Base-by-base conservation (phyloP, 2,888 invertebrate species). In the Aspidapion aeneum region DNA sequence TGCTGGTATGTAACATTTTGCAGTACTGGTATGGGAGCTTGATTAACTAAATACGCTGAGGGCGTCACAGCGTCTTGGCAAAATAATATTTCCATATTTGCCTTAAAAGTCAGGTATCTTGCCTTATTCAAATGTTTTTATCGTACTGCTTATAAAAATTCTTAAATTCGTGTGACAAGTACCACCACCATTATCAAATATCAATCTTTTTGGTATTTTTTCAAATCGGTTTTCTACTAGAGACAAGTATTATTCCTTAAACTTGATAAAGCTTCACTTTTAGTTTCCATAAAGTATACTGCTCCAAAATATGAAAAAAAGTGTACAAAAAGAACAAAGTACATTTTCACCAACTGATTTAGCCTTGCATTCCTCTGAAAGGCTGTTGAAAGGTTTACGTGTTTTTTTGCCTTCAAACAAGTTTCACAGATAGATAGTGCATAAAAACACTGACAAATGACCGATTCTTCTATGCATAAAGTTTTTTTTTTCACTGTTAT, bases 391-490 rank as follows among this genome's bases (percentile, higher is more conserved):
- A 1, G 56, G 58, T 54, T 19, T 16, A 21, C 56, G 21, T 1
- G 55, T 51, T 18, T 65, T 55, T 20, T 65, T 65, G 2, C 61
- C 49, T 64, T 55, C n/a, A 69, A 48, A 65, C 68, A 70, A 9
- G 65, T 55, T 62, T 71, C 69, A 64, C 70, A 71, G 16, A 66
- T 19, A 20, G 19, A 49, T 51, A n/a, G 21, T 19, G 22, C 61
- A 19, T 56, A 62, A 63, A 65, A 62, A 70, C 22, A 35, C 50
- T 9, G 60, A 65, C 16, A 68, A 71, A 63, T 71, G 71, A 2
- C 69, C 70, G 69, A 71, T 70, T 68, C 61, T 61, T 62, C 66
- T 68, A 58, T 71, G 69, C 49, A 58, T 20, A 20, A 59, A 18
- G 5, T 22, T 62, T 52, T n/a, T 52, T n/a, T 52, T 19, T 52